phyloP scores from a whole-genome alignment of 2,113 vertebrate species.

The Stegastes partitus region DNA sequence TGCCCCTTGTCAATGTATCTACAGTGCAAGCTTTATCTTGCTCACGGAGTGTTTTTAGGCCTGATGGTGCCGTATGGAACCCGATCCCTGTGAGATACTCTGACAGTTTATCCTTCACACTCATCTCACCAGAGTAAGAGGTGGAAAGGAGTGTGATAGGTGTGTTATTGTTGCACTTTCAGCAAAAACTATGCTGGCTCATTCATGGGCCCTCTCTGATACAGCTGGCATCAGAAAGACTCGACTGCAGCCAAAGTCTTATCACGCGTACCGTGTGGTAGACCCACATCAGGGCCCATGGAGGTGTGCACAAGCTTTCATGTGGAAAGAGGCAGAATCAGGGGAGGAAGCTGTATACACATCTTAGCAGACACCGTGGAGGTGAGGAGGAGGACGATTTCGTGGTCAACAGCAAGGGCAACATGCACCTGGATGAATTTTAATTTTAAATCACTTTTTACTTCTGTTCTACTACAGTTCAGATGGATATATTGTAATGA shows the following conservation, averaged over 20 bases:
- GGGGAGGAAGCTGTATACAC: constrained; percentile 21
- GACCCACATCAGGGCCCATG: constrained; percentile 70
- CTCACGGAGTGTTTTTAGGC: constrained; percentile 31
- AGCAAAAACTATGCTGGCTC: constrained; percentile 68
- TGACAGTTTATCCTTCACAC: constrained; percentile 78
- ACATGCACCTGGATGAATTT: constrained; percentile 28
- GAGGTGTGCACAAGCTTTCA: constrained; percentile 54
- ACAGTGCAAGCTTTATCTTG: constrained; percentile 65
- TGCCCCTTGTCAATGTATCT: constrained; percentile 38
- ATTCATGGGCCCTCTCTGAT: constrained; percentile 65
- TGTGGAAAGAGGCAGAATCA: constrained; percentile 8
- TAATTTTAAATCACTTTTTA: background rate
- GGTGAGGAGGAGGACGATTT: constrained; percentile 22
- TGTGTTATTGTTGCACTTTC: constrained; percentile 83
- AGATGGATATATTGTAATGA: no score
- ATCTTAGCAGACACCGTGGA: constrained; percentile 36
- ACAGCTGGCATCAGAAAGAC: constrained; percentile 66
- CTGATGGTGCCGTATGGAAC: constrained; percentile 66
- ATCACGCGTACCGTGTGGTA: constrained; percentile 50
- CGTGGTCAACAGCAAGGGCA: constrained; percentile 24
- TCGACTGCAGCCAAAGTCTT: constrained; percentile 53
- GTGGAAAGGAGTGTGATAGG: constrained; percentile 65
- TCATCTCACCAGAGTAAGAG: constrained; percentile 63
- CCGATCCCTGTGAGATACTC: constrained; percentile 85
- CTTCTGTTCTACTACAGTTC: no score